phyloP scores from a whole-genome alignment of 2,113 vertebrate genomes.

The Haemorhous mexicanus region DNA sequence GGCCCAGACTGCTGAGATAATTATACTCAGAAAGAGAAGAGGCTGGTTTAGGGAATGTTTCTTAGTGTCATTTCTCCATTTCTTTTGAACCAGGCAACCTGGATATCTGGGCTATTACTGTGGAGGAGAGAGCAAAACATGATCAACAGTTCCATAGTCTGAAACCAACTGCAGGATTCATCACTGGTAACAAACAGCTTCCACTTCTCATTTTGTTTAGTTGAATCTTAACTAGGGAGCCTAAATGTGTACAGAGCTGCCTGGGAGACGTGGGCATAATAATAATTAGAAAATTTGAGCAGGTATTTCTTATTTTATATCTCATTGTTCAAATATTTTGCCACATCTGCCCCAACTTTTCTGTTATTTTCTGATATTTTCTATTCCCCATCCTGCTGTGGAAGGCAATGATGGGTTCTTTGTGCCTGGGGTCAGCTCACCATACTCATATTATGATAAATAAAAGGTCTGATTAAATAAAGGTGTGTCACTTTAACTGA shows the following conservation, averaged over 20 bases:
- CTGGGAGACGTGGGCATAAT: not conserved
- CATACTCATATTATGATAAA: too few species aligned
- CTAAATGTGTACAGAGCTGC: not conserved
- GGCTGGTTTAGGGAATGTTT: not conserved
- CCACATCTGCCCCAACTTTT: not conserved
- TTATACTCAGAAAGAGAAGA: not conserved
- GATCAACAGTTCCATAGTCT: conserved; percentile 98
- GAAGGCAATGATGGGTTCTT: not conserved
- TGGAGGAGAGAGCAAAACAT: conserved; percentile 95
- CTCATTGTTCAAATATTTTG: not conserved
- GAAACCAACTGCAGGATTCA: conserved; percentile 90
- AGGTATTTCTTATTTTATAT: not conserved
- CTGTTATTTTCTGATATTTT: not conserved
- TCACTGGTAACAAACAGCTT: conserved; percentile 83
- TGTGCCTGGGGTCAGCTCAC: not conserved
- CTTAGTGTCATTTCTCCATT: not conserved
- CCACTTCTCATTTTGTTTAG: not conserved
- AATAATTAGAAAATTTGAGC: not conserved
- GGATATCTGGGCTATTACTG: conserved; percentile 95
- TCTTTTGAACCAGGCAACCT: conserved; percentile 77
- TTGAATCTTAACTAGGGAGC: not conserved
- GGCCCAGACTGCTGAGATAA: not conserved
- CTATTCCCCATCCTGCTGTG: not conserved
- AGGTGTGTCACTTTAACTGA: not conserved
- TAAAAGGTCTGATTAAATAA: not conserved